Base-by-base conservation (phyloP, 2,888 invertebrate species). In the Trypoxylon attenuatum region DNA sequence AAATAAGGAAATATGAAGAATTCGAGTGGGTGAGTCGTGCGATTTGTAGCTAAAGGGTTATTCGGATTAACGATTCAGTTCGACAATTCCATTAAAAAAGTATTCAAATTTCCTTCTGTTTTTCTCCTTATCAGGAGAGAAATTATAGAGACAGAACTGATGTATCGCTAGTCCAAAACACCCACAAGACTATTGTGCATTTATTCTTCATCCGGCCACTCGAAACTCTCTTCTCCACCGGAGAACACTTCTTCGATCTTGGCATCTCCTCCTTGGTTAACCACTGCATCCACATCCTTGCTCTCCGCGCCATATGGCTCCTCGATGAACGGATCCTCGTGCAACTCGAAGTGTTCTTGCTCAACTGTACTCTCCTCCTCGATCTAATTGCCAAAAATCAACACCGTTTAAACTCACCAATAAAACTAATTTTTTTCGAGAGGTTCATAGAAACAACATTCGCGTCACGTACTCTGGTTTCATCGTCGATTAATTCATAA, bases 401-500 rank as follows among this genome's bases (percentile, higher is more conserved):
- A 19, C 0, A n/a, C 15, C 15, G 6, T 33, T 8, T n/a, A n/a
- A n/a, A n/a, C n/a, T n/a, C n/a, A n/a, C n/a, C n/a, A n/a, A n/a
- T n/a, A n/a, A 13, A 25, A 18, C 18, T 23, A 16, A 42, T n/a
- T 16, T 1, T 3, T 5, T 8, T 5, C 33, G 16, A 45, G n/a
- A 23, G 3, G 19, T 38, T 2, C n/a, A 1, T 13, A 6, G 1
- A 15, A n/a, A n/a, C n/a, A n/a, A n/a, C n/a, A n/a, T n/a, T n/a
- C n/a, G n/a, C n/a, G n/a, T n/a, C n/a, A 1, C 33, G 68, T 71
- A 86, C 86, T 75, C 82, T 76, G 4, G 82, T 80, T 5, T 84
- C 82, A n/a, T 85, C 85, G 15, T 84, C 83, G 10, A 78, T 76
- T 18, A 81, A 60, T 27, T 81, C 82, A 27, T 80, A 83, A 2